Conservation (phyloP, 1,140 invertebrate genomes). For the Cotesia vestalis region DNA sequence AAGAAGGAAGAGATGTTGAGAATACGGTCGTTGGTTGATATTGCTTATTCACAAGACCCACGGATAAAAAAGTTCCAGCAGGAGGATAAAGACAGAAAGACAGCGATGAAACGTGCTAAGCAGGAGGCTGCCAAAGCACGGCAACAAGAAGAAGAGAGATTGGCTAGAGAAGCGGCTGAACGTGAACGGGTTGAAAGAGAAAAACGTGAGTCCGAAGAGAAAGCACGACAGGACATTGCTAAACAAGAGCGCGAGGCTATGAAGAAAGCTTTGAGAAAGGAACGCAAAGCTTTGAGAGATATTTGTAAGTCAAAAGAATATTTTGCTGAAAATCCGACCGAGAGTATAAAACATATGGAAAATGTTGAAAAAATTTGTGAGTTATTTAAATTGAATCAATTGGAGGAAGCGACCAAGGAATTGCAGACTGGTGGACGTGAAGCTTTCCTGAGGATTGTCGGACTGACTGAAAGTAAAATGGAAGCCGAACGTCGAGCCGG, state of each 20-base stretch:
- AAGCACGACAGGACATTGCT: slow-evolving; percentile 79
- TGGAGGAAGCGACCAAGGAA: slow-evolving; percentile 81
- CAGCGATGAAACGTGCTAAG: slow-evolving; percentile 87
- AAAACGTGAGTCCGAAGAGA: slow-evolving; percentile 82
- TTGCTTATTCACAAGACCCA: slow-evolving; percentile 93
- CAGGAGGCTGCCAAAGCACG: slow-evolving; percentile 87
- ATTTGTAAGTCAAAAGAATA: slow-evolving; percentile 90
- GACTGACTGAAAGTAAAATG: slow-evolving; percentile 76
- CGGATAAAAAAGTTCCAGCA: slow-evolving; percentile 91
- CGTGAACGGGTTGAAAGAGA: slow-evolving; percentile 78
- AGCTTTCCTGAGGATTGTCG: slow-evolving; percentile 74
- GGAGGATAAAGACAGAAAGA: slow-evolving; percentile 91
- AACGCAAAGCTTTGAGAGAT: slow-evolving; percentile 86
- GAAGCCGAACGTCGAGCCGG: slow-evolving; percentile 77
- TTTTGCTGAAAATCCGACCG: slow-evolving; percentile 77
- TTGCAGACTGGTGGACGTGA: slow-evolving; percentile 73
- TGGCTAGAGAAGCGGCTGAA: slow-evolving; percentile 75
- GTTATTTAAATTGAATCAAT: slow-evolving; percentile 73
- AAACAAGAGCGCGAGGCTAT: slow-evolving; percentile 87
- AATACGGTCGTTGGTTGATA: slow-evolving; percentile 89
- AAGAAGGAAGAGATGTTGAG: slow-evolving; percentile 97
- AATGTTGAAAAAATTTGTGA: slow-evolving; percentile 92
- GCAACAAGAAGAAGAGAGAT: slow-evolving; percentile 83
- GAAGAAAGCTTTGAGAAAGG: slow-evolving; percentile 85
- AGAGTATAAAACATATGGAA: slow-evolving; percentile 85